Percentiles rank a stretch among this genome's conserved stretches.
Evolutionary conservation across 2,888 invertebrate species (phyloP).

Genomic region (Cheiracanthium punctorium): DNA sequence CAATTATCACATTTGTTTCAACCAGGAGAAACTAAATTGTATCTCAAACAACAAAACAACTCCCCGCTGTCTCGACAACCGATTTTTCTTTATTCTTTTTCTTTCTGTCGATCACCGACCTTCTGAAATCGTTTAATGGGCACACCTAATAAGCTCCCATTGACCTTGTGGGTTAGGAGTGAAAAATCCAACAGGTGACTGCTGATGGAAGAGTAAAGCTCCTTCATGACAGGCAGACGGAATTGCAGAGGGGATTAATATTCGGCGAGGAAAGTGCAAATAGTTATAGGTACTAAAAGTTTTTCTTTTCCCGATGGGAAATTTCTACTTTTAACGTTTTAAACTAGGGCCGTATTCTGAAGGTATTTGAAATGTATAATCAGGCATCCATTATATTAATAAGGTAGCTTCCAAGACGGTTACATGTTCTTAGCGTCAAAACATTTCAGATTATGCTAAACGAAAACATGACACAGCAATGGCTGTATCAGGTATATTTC

Average conservation of each 20-base stretch:
- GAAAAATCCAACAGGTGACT: slow-evolving; percentile 32
- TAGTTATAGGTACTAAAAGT: not conserved
- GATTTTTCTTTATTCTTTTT: not conserved
- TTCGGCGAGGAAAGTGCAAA: slow-evolving; percentile 32
- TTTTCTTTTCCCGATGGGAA: too few species aligned
- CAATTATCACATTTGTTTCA: too few species aligned
- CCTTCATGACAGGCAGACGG: slow-evolving; percentile 22
- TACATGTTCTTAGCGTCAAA: too few species aligned
- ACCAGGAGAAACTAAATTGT: not conserved
- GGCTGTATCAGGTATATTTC: too few species aligned
- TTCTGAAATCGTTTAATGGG: slow-evolving; percentile 53
- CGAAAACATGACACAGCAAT: too few species aligned
- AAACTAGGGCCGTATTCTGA: too few species aligned
- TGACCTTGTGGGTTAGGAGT: slow-evolving; percentile 28
- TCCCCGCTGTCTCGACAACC: not conserved
- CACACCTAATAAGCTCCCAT: slow-evolving; percentile 39
- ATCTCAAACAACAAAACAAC: not conserved
- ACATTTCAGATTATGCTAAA: too few species aligned
- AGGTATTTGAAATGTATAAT: too few species aligned
- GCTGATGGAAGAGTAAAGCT: slow-evolving; percentile 22
- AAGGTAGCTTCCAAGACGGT: too few species aligned
- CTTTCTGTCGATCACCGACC: slow-evolving; percentile 40
- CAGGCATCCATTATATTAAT: too few species aligned
- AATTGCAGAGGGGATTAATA: not conserved
- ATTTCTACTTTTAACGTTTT: too few species aligned